Conservation (phyloP, 2,113 vertebrate species). For the Dipodomys ordii region DNA sequence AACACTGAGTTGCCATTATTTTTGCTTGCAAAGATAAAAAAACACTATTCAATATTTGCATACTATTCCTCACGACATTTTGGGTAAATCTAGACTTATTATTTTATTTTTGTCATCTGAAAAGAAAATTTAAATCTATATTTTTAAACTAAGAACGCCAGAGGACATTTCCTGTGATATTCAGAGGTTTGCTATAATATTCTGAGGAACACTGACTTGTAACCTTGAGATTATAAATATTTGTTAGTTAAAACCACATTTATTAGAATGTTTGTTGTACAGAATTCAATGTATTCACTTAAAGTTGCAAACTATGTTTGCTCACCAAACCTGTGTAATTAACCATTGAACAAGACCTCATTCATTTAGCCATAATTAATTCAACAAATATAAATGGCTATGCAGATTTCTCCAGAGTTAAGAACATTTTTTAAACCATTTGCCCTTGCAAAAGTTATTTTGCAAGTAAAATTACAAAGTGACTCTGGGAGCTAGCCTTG, state of each 20-base stretch:
- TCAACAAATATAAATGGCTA: slow-evolving; percentile 67
- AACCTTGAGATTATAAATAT: slow-evolving; percentile 68
- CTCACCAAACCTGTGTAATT: slow-evolving; percentile 70
- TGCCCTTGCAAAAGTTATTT: slow-evolving; percentile 67
- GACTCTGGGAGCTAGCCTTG: not conserved
- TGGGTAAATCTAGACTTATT: not conserved
- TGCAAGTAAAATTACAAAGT: slow-evolving; percentile 57
- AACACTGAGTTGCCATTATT: not conserved
- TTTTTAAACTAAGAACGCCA: slow-evolving; percentile 35
- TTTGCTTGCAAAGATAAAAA: slow-evolving; percentile 21
- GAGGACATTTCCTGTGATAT: not conserved
- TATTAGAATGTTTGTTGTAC: slow-evolving; percentile 66
- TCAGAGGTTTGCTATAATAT: slow-evolving; percentile 53
- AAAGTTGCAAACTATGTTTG: slow-evolving; percentile 71
- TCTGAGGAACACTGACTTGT: slow-evolving; percentile 65
- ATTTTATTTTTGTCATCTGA: slow-evolving; percentile 17
- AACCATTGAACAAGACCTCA: slow-evolving; percentile 63
- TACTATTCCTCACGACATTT: not conserved
- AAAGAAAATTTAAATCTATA: not conserved
- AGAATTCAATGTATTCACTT: slow-evolving; percentile 39
- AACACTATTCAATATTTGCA: not conserved
- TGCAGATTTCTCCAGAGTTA: slow-evolving; percentile 1
- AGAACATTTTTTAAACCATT: slow-evolving; percentile 48
- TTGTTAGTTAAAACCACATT: slow-evolving; percentile 64
- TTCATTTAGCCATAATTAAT: slow-evolving; percentile 69